Conservation (phyloP, 1,140 invertebrate species). For the Cotesia chilonis region DNA sequence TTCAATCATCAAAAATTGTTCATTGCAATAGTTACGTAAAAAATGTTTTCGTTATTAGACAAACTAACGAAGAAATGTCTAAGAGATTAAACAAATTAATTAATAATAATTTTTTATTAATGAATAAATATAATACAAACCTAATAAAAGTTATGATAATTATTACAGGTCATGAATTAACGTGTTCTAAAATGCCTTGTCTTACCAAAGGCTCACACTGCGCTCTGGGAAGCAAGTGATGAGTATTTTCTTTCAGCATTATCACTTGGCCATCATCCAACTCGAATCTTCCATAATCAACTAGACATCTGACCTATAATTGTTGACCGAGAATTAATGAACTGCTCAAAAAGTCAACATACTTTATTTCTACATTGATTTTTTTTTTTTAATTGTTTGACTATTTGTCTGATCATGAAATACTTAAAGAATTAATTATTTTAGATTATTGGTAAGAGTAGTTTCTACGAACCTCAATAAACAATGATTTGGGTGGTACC, state of each 20-base stretch:
- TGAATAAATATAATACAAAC: background rate
- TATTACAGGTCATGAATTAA: constrained; percentile 54
- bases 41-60: no score
- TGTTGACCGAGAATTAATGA: background rate
- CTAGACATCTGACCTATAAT: constrained; percentile 81
- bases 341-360: no score
- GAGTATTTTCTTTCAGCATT: constrained; percentile 89
- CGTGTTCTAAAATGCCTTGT: constrained; percentile 90
- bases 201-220: constrained; percentile 92
- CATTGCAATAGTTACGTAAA: no score
- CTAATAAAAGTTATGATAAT: background rate
- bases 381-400: no score
- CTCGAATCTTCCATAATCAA: constrained; percentile 94
- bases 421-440: no score
- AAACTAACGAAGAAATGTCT: no score
- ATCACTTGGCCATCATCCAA: constrained; percentile 91
- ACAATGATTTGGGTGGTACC: constrained; percentile 91
- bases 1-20: no score
- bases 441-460: no score
- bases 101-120: background rate
- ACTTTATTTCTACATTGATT: no score
- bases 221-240: constrained; percentile 87
- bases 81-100: no score
- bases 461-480: constrained; percentile 76
- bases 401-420: no score